These are phyloP conservation scores for Solea solea DNA, from an alignment of 2,113 vertebrate genomes.

Conservation along the genomic window DNA sequence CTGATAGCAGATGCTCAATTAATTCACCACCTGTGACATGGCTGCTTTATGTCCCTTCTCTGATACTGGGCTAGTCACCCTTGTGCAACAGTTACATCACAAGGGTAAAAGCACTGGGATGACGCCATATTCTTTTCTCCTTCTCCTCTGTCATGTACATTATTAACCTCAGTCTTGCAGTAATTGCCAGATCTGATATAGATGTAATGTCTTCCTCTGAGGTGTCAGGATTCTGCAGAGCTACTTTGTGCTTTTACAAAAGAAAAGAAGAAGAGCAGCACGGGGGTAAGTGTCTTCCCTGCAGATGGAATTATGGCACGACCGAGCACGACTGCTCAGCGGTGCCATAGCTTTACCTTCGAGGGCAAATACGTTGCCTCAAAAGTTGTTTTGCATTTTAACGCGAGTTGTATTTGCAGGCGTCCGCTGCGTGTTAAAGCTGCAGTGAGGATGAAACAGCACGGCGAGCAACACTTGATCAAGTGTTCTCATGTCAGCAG, in stretches of 20 bases:
- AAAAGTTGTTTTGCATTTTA: not conserved
- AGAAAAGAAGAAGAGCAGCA: constrained; percentile 22
- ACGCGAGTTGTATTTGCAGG: too few relatives aligned
- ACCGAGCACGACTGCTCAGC: constrained; percentile 4
- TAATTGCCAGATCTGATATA: constrained; percentile 43
- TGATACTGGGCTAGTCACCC: not conserved
- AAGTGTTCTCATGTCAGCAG: too few relatives aligned
- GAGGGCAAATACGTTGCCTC: constrained; percentile 21
- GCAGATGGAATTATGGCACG: constrained; percentile 16
- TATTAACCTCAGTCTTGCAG: constrained; percentile 30
- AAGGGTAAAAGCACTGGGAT: not conserved
- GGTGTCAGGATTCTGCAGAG: constrained; percentile 32
- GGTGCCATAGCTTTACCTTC: constrained; percentile 25
- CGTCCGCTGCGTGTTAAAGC: too few relatives aligned
- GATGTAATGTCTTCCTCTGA: constrained; percentile 54
- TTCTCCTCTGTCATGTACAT: constrained; percentile 31
- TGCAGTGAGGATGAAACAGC: too few relatives aligned
- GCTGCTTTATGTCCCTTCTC: not conserved
- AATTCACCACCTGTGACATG: not conserved
- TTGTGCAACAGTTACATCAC: constrained; percentile 14
- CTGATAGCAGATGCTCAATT: constrained; percentile 9
- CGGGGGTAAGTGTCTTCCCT: constrained; percentile 12
- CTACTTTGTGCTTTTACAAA: constrained; percentile 4
- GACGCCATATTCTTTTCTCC: constrained; percentile 7
- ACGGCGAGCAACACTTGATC: too few relatives aligned